A percentile compares a stretch with the other conserved stretches of the same genome.
phyloP scores from a whole-genome alignment of 2,113 vertebrate genomes.

The Sus scrofa region T2T-Sscrofa CM000826.6:29254501-29255000 shows the following conservation, averaged over 20 bases:
- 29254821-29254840: not conserved
- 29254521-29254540: too few species aligned
- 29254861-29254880: not conserved
- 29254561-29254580: not conserved
- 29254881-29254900: not conserved
- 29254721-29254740: not conserved
- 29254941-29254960: not conserved
- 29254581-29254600: slow-evolving; percentile 1
- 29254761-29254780: slow-evolving; percentile 13
- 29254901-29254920: not conserved
- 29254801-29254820: not conserved
- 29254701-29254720: not conserved
- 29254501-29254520: too few species aligned
- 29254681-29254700: not conserved
- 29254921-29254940: not conserved
- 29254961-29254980: not conserved
- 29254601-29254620: not conserved
- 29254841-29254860: not conserved
- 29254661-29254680: slow-evolving; percentile 33
- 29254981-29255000: slow-evolving; percentile 54
- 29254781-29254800: not conserved
- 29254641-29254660: not conserved
- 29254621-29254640: not conserved
- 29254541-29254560: too few species aligned
- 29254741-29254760: not conserved